Conservation (phyloP, 1,140 invertebrate species). For the Heliconius congener region DNA sequence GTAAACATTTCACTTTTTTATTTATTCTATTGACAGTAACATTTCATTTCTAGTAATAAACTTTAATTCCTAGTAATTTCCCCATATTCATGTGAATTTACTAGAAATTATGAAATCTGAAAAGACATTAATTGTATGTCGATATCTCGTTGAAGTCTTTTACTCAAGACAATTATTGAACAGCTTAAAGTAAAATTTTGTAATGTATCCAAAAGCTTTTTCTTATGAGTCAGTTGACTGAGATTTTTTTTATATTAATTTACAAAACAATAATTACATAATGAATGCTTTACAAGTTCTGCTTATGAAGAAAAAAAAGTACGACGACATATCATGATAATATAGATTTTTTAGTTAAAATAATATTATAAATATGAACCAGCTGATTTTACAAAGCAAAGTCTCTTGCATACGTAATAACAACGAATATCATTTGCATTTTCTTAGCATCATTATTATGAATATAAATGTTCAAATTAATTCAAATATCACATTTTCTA, state of each 20-base stretch:
- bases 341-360: not conserved
- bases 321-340: not conserved
- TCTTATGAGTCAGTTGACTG: not conserved
- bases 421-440: constrained; percentile 31
- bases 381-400: constrained; percentile 15
- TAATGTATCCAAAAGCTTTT: not conserved
- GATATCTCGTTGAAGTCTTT: constrained; percentile 77
- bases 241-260: not conserved
- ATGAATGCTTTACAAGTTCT: not conserved
- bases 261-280: not conserved
- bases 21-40: not conserved
- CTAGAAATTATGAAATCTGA: not conserved
- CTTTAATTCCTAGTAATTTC: not conserved
- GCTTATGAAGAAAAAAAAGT: not conserved
- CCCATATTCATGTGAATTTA: not conserved
- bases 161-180: constrained; percentile 59
- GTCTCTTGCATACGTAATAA: constrained; percentile 23
- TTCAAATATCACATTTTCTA: constrained; percentile 37
- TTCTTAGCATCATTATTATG: constrained; percentile 40
- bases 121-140: not conserved
- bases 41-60: not conserved
- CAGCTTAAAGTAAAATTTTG: not conserved
- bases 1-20: constrained; percentile 28
- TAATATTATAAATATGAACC: not conserved
- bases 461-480: constrained; percentile 45